Evolutionary conservation across 2,888 invertebrate species (phyloP).

Genomic region (Pinctada fucata): DNA sequence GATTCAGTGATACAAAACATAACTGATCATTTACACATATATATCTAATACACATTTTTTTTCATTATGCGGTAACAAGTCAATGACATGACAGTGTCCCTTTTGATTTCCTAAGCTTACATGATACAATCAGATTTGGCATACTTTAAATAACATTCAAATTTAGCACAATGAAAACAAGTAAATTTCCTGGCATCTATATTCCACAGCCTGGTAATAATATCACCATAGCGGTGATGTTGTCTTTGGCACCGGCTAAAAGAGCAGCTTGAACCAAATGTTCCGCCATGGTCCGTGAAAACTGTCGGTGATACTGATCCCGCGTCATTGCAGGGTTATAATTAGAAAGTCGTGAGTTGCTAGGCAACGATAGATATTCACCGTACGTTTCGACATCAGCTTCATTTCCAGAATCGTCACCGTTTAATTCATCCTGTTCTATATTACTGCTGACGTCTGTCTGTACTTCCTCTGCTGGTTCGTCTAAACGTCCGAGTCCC

Average conservation of each 20-base stretch:
- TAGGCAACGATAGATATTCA: slow-evolving; percentile 58
- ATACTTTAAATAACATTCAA: too few relatives aligned
- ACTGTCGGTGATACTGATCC: slow-evolving; percentile 63
- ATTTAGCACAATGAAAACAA: not conserved
- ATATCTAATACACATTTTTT: too few relatives aligned
- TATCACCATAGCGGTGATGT: slow-evolving; percentile 72
- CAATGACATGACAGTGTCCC: too few relatives aligned
- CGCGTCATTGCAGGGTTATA: slow-evolving; percentile 50
- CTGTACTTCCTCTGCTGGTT: slow-evolving; percentile 50
- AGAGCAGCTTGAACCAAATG: slow-evolving; percentile 73
- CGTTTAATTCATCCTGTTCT: slow-evolving; percentile 40
- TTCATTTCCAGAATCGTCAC: slow-evolving; percentile 56
- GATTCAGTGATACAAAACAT: too few relatives aligned
- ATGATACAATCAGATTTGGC: too few relatives aligned
- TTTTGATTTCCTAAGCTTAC: too few relatives aligned
- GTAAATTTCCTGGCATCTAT: slow-evolving; percentile 25
- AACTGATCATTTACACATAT: too few relatives aligned
- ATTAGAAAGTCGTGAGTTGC: slow-evolving; percentile 53
- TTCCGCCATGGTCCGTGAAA: slow-evolving; percentile 70
- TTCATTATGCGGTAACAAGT: too few relatives aligned
- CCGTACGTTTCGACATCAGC: slow-evolving; percentile 62
- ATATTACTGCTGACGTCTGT: slow-evolving; percentile 63
- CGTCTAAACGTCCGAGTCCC: slow-evolving; percentile 2
- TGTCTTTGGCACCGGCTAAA: slow-evolving; percentile 72
- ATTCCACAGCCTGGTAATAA: slow-evolving; percentile 71